A percentile compares a stretch with the other conserved stretches of the same genome.
Conservation (phyloP, 2,113 vertebrate genomes). For the Laticauda laticaudata region DNA sequence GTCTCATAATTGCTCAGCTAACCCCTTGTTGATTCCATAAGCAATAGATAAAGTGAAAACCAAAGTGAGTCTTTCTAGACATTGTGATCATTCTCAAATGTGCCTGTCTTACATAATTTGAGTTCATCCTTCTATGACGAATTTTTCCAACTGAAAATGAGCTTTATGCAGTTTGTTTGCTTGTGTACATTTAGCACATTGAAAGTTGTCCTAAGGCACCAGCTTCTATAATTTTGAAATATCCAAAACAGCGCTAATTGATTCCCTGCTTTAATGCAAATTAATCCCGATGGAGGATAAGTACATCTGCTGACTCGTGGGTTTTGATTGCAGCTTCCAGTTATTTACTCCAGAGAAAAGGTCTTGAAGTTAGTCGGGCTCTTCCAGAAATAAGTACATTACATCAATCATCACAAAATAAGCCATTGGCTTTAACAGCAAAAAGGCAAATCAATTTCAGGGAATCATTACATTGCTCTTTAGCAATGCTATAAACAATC, state of each 20-base stretch:
- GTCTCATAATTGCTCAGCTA: neutral
- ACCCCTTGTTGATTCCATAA: neutral
- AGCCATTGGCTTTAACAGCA: neutral
- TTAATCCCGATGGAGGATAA: conserved; percentile 2
- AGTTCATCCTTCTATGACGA: neutral
- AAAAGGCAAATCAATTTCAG: neutral
- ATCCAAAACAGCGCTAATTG: neutral
- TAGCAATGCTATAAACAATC: neutral
- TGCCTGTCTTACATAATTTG: neutral
- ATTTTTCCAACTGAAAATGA: neutral
- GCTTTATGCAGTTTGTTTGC: too few species aligned
- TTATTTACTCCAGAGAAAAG: neutral
- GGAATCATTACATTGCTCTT: neutral
- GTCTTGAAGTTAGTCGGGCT: neutral
- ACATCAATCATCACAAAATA: neutral
- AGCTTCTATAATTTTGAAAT: conserved; percentile 1
- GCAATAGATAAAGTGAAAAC: neutral
- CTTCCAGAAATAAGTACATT: neutral
- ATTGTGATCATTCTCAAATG: neutral
- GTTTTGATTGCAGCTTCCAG: neutral
- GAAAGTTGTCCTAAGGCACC: neutral
- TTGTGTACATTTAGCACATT: neutral
- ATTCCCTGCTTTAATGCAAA: neutral
- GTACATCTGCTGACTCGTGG: neutral
- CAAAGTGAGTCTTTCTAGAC: neutral